Evolutionary conservation across 2,888 invertebrate species (phyloP).

Genomic region (Microctonus hyperodae): DNA sequence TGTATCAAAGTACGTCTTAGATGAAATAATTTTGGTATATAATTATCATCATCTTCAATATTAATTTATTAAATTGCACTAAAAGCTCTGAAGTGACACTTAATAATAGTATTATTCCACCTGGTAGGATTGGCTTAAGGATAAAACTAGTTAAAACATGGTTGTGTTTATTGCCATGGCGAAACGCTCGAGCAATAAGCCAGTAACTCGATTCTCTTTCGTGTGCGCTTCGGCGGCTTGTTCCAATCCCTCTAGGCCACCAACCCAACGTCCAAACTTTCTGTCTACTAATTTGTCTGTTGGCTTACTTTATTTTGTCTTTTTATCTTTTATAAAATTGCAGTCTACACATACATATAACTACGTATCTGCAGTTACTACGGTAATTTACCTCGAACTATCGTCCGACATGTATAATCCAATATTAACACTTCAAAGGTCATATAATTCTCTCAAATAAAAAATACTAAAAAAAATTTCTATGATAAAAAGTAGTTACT

Average conservation of each 20-base stretch:
- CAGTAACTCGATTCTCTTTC: constrained; percentile 21
- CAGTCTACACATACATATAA: background rate
- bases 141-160: constrained; percentile 27
- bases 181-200: constrained; percentile 22
- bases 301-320: background rate
- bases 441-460: background rate
- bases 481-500: background rate
- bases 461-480: background rate
- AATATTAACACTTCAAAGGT: constrained; percentile 8
- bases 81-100: constrained; percentile 2
- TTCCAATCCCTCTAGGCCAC: constrained; percentile 13
- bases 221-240: background rate
- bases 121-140: constrained; percentile 10
- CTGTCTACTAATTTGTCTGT: constrained; percentile 15
- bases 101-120: constrained; percentile 17
- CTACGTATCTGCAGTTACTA: background rate
- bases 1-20: background rate
- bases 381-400: background rate
- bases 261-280: constrained; percentile 10
- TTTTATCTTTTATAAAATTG: background rate
- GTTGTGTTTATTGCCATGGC: constrained; percentile 26
- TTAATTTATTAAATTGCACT: background rate
- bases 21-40: background rate
- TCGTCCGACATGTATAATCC: background rate
- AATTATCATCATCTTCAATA: background rate